Conservation (phyloP, 1,140 invertebrate species). For the Rhysida immarginata region DNA sequence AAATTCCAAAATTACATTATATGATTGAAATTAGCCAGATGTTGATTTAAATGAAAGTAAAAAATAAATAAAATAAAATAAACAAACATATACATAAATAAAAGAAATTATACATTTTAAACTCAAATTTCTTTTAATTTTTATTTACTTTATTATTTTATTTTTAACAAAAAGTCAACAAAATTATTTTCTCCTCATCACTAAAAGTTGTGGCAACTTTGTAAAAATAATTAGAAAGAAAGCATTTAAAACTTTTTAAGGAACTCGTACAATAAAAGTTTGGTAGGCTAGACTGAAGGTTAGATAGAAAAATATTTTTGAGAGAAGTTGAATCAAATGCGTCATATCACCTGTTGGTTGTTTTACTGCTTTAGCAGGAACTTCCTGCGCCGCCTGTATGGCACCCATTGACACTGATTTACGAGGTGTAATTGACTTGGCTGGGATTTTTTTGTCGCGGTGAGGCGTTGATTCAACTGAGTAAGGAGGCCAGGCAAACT, state of each 20-base stretch:
- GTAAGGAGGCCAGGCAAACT: conserved; percentile 53
- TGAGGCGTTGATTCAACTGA: conserved; percentile 8
- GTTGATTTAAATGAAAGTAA: no score
- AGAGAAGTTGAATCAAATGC: background rate
- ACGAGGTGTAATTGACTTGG: conserved; percentile 36
- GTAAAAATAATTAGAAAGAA: background rate
- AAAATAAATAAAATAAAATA: no score
- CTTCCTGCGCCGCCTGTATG: conserved; percentile 31
- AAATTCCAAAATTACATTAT: no score
- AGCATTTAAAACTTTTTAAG: background rate
- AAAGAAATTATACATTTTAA: no score
- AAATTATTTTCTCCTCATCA: no score
- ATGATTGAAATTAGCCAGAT: no score
- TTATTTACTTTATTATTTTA: no score
- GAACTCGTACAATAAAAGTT: background rate
- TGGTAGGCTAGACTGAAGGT: background rate
- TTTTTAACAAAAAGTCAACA: no score
- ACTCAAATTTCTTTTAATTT: no score
- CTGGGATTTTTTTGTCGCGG: background rate
- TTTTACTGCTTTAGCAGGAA: background rate
- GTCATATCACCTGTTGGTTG: background rate
- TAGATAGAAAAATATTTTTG: background rate
- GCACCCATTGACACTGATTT: conserved; percentile 75
- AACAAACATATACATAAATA: no score
- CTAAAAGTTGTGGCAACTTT: background rate